Evolutionary conservation across 2,113 vertebrate genomes (phyloP).

Genomic region (Bubo bubo): DNA sequence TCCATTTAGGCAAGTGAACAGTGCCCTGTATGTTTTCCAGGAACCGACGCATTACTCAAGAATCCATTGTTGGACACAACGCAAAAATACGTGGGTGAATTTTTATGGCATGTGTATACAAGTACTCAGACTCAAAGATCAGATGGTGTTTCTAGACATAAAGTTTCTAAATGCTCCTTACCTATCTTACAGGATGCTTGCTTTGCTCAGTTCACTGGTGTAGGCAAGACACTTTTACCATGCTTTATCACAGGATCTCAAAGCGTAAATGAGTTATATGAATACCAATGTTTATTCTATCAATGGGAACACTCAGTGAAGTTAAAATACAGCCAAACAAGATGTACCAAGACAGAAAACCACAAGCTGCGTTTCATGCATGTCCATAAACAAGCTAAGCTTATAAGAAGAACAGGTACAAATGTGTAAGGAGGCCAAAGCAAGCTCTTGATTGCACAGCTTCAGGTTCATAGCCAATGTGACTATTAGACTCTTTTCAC

Average conservation of each 20-base stretch:
- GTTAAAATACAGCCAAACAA: neutral
- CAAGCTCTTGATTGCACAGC: neutral
- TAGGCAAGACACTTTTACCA: neutral
- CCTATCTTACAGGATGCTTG: neutral
- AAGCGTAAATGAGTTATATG: neutral
- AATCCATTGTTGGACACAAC: neutral
- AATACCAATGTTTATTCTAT: slow-evolving; percentile 8
- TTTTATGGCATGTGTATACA: neutral
- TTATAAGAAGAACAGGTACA: neutral
- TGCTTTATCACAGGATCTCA: slow-evolving; percentile 9
- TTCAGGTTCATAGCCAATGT: neutral
- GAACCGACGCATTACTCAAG: neutral
- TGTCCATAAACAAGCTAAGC: neutral
- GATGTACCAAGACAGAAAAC: slow-evolving; percentile 6
- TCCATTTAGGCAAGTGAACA: neutral
- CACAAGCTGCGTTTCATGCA: neutral
- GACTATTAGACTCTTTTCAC: neutral
- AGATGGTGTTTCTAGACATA: neutral
- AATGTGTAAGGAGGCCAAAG: neutral
- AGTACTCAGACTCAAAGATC: neutral
- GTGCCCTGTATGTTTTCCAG: neutral
- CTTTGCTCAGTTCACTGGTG: neutral
- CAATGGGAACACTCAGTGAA: neutral
- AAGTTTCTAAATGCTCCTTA: neutral
- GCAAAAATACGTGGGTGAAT: neutral